Conservation (phyloP, 2,888 invertebrate genomes). For the Ophraella communa region DNA sequence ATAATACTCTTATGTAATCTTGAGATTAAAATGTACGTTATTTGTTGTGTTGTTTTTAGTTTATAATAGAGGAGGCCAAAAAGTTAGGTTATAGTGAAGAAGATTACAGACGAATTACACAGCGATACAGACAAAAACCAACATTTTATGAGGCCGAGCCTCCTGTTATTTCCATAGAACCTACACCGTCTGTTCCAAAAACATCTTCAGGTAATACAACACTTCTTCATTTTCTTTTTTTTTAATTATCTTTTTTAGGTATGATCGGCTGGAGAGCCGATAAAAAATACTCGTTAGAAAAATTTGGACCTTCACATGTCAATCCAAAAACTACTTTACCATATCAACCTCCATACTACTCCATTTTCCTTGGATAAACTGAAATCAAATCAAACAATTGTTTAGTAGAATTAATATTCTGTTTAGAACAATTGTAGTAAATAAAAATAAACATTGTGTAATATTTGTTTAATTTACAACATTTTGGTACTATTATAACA, state of each 20-base stretch:
- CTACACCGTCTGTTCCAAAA: conserved; percentile 21
- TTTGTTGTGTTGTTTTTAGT: conserved; percentile 17
- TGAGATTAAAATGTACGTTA: too few relatives aligned
- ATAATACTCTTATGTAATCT: too few relatives aligned
- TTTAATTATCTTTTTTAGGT: conserved; percentile 49
- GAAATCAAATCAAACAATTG: too few relatives aligned
- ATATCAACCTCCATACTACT: conserved; percentile 43
- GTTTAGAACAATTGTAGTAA: background rate
- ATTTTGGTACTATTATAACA: background rate
- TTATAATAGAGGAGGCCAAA: conserved; percentile 35
- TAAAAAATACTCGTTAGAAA: conserved; percentile 57
- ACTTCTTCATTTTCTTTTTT: background rate
- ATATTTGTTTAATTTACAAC: background rate
- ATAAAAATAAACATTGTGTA: background rate
- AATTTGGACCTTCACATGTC: conserved; percentile 58
- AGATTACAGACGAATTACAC: conserved; percentile 31
- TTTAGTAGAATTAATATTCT: background rate
- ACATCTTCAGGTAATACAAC: conserved; percentile 33
- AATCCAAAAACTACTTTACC: conserved; percentile 59
- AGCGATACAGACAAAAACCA: conserved; percentile 27
- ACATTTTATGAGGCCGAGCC: conserved; percentile 20
- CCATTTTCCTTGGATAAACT: conserved; percentile 48
- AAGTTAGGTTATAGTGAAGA: conserved; percentile 32
- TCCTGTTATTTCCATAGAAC: conserved; percentile 27
- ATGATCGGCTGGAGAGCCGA: conserved; percentile 60